Conservation (phyloP, 2,888 invertebrate species). For the Elaeidobius kamerunicus region DNA sequence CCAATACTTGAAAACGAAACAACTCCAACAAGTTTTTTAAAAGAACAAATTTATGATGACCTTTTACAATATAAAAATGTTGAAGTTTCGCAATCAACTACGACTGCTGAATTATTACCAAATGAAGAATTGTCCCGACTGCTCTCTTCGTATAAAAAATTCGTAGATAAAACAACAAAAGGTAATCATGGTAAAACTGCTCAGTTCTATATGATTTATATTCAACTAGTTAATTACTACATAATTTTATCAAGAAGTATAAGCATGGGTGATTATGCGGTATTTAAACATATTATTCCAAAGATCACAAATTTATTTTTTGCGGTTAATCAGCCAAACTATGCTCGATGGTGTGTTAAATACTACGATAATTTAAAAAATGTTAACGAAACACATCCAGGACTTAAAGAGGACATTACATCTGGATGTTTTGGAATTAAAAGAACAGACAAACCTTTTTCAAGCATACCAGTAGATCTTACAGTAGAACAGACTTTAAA, state of each 20-base stretch:
- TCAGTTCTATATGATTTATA: slow-evolving; percentile 23
- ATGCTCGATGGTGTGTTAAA: slow-evolving; percentile 31
- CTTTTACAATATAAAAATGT: slow-evolving; percentile 5
- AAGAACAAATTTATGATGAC: slow-evolving; percentile 5
- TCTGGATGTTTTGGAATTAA: slow-evolving; percentile 27
- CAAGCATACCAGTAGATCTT: slow-evolving; percentile 27
- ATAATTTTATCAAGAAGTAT: slow-evolving; percentile 24
- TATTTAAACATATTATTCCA: not conserved
- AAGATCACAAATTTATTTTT: not conserved
- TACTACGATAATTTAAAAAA: slow-evolving; percentile 28
- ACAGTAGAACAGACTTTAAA: slow-evolving; percentile 39
- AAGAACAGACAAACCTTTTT: slow-evolving; percentile 29
- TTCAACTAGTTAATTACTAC: slow-evolving; percentile 24
- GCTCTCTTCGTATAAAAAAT: not conserved
- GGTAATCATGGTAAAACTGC: slow-evolving; percentile 15
- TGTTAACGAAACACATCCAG: slow-evolving; percentile 20
- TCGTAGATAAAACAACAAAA: slow-evolving; percentile 2
- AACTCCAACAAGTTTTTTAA: slow-evolving; percentile 1
- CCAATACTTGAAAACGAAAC: slow-evolving; percentile 9
- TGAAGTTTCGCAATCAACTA: not conserved
- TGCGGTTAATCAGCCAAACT: slow-evolving; percentile 25
- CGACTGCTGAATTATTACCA: slow-evolving; percentile 6
- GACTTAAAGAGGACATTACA: slow-evolving; percentile 11
- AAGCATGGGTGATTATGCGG: slow-evolving; percentile 15
- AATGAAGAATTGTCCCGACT: slow-evolving; percentile 9